Percentiles rank a stretch among this genome's conserved stretches.
Evolutionary conservation across 2,113 vertebrate genomes (phyloP).

Genomic region (Pomatostomus ruficeps): DNA sequence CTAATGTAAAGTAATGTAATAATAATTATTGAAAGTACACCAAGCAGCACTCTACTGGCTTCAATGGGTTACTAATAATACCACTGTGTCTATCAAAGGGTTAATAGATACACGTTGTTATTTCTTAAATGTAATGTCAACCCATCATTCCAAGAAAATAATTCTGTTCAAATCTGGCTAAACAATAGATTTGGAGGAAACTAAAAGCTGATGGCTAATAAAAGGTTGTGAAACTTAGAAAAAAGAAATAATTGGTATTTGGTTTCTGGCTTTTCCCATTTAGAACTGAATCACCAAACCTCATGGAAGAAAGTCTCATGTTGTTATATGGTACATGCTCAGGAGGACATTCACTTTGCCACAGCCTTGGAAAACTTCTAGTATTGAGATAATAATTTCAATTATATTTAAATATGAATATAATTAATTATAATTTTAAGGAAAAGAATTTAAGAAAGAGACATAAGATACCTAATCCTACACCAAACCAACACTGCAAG

Average conservation of each 20-base stretch:
- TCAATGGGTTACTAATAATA: background rate
- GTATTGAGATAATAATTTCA: background rate
- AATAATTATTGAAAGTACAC: background rate
- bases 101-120: slow-evolving; percentile 1
- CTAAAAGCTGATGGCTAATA: background rate
- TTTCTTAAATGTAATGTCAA: background rate
- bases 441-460: background rate
- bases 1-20: background rate
- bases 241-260: background rate
- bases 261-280: background rate
- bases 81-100: background rate
- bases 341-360: background rate
- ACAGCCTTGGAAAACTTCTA: background rate
- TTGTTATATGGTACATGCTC: background rate
- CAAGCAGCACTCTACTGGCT: background rate
- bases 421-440: background rate
- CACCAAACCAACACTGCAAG: background rate
- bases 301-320: background rate
- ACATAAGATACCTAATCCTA: background rate
- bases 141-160: slow-evolving; percentile 15
- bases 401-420: too few species aligned
- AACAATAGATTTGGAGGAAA: background rate
- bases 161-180: background rate
- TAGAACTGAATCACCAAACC: background rate
- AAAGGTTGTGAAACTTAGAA: background rate